These are phyloP conservation scores for Panagrolaimus sp. DNA, from an alignment of 1,140 invertebrate species.

Conservation along the genomic window DNA sequence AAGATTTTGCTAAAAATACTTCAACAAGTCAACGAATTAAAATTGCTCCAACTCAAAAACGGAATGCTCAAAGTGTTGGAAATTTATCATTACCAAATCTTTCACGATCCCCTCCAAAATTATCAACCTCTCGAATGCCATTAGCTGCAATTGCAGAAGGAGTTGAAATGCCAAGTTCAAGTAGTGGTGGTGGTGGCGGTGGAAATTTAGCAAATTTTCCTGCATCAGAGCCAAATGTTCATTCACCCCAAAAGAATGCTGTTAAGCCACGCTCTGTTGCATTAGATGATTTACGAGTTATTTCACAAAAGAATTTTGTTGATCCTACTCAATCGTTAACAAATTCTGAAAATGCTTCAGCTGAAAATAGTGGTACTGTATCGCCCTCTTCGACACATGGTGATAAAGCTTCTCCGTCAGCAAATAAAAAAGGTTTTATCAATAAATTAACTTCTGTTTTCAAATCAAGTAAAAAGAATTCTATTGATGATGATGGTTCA, in stretches of 20 bases:
- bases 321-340: slow-evolving; percentile 3
- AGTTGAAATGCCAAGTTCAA: slow-evolving; percentile 21
- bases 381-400: not conserved
- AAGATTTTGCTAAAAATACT: slow-evolving; percentile 25
- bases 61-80: slow-evolving; percentile 24
- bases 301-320: not conserved
- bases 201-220: not conserved
- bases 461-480: slow-evolving; percentile 11
- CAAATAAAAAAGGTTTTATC: not conserved
- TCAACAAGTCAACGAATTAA: slow-evolving; percentile 19
- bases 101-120: not conserved
- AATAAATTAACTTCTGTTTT: slow-evolving; percentile 10
- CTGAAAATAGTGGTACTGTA: not conserved
- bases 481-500: slow-evolving; percentile 3
- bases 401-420: slow-evolving; percentile 4
- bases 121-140: slow-evolving; percentile 13
- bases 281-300: slow-evolving; percentile 2
- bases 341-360: slow-evolving; percentile 5
- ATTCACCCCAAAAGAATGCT: not conserved
- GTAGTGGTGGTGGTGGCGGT: no score
- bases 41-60: slow-evolving; percentile 19
- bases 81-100: slow-evolving; percentile 17
- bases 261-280: slow-evolving; percentile 6
- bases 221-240: not conserved
- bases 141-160: slow-evolving; percentile 28